A percentile compares a stretch with the other conserved stretches of the same genome.
Evolutionary conservation across 92 coral and sea anemone genomes (phyloP).

Genomic region (Anthopleura xanthogrammica): DNA sequence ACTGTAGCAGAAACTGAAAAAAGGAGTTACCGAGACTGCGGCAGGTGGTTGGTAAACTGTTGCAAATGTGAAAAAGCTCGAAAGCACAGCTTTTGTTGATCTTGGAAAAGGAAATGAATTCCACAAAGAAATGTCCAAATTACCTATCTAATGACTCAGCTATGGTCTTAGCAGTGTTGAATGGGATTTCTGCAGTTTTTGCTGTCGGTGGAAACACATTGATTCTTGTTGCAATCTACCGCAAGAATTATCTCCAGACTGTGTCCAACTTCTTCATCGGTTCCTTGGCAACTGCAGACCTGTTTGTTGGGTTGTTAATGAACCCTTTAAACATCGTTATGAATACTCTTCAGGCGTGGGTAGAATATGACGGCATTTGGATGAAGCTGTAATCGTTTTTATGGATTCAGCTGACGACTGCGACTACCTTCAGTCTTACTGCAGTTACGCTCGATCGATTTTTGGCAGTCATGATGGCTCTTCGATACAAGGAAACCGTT

Average conservation of each 20-base stretch:
- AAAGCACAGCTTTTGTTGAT: too few relatives aligned
- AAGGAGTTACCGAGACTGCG: too few relatives aligned
- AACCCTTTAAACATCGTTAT: constrained; percentile 27
- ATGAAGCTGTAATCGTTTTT: constrained; percentile 19
- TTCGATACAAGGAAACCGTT: constrained; percentile 13
- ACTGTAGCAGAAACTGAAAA: too few relatives aligned
- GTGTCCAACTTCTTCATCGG: constrained; percentile 35
- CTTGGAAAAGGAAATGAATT: neutral
- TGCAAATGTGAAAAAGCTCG: too few relatives aligned
- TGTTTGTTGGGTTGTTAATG: constrained; percentile 25
- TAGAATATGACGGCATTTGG: constrained; percentile 2
- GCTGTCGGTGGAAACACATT: constrained; percentile 16
- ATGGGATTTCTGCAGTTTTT: constrained; percentile 9
- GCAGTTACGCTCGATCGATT: constrained; percentile 45
- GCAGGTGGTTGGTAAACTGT: too few relatives aligned
- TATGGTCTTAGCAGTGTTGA: constrained; percentile 9
- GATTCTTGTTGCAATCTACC: constrained; percentile 16
- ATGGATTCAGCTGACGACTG: constrained; percentile 21
- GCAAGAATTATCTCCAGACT: constrained; percentile 21
- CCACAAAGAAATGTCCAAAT: neutral
- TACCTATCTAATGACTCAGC: constrained; percentile 5
- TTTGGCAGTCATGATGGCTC: constrained; percentile 32
- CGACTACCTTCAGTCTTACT: constrained; percentile 34
- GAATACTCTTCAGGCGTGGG: constrained; percentile 20
- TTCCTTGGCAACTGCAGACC: constrained; percentile 34